Base-by-base conservation (phyloP, 2,797 vertebrate species). In the Eulemur rubriventer region DNA sequence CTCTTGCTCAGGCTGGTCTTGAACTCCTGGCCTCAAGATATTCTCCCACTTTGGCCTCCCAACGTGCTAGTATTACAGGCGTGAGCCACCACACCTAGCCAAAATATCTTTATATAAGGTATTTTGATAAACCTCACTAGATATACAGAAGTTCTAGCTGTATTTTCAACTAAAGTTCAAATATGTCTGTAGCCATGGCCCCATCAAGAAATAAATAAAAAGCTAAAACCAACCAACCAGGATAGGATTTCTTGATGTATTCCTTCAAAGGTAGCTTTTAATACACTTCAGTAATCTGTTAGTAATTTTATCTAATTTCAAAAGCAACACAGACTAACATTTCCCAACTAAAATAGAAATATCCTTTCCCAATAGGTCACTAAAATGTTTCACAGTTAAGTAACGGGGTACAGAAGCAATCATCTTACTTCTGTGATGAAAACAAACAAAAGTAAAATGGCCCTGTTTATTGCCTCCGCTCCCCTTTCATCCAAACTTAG, bases 121-220 rank as follows among this genome's bases (percentile, higher is more conserved):
- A 79, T 89, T 95, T 63, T 75, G 55, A 87, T 70, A 52, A 46
- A 50, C 1, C 8, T 94, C 24, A 79, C 26, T 84, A 59, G 59
- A 80, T 50, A 89, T 61, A 78, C 8, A 52, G 57, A 88, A 11
- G 28, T 72, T 88, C 52, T 83, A 87, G 59, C 41, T 94, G 4
- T 43, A 92, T 85, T 95, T 93, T 75, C 95, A 73, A 81, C 59
- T 85, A 48, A 96, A 94, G 55, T 48, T 78, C 24, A 33, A 93
- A 6, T 83, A 43, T 38, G 33, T 90, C 35, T 83, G 50, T 48
- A 94, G 8, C 35, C n/a, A 90, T 87, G 35, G 5, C 7, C 7
- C n/a, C 1, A 90, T 22, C 11, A n/a, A 88, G 75, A 92, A 20
- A 65, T 22, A 92, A 84, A n/a, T 57, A 61, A 43, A 85, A 94